Percentiles rank a stretch among this genome's conserved stretches.
These are phyloP conservation scores for Bettongia penicillata DNA, from an alignment of 2,113 vertebrate species.

Conservation along the genomic window DNA sequence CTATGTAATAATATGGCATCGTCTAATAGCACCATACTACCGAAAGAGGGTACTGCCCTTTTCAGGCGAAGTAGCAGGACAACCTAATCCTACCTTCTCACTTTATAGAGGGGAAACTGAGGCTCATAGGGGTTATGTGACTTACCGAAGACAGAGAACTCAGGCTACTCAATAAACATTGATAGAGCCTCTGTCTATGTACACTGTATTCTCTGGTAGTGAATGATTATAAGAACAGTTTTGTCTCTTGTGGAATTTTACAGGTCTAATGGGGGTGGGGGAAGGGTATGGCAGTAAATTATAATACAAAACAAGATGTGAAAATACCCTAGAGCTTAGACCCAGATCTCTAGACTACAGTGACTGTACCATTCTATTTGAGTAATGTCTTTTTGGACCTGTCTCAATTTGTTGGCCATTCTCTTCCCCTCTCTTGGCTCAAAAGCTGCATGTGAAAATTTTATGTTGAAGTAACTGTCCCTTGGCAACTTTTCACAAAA, in stretches of 20 bases:
- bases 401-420: neutral
- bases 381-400: neutral
- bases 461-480: neutral
- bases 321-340: neutral
- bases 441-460: neutral
- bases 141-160: neutral
- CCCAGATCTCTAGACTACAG: neutral
- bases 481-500: neutral
- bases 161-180: neutral
- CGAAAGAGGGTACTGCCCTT: neutral
- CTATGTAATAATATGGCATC: neutral
- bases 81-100: neutral
- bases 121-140: neutral
- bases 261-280: neutral
- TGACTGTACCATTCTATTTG: neutral
- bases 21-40: neutral
- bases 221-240: neutral
- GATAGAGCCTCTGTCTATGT: neutral
- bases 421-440: neutral
- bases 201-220: neutral
- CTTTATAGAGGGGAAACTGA: neutral
- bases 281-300: neutral
- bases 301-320: neutral
- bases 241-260: neutral
- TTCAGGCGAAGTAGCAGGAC: neutral